Evolutionary conservation across 35 echinoderm and acorn worm genomes (phyloP).

Genomic region (Ophioderma brevispina): DNA sequence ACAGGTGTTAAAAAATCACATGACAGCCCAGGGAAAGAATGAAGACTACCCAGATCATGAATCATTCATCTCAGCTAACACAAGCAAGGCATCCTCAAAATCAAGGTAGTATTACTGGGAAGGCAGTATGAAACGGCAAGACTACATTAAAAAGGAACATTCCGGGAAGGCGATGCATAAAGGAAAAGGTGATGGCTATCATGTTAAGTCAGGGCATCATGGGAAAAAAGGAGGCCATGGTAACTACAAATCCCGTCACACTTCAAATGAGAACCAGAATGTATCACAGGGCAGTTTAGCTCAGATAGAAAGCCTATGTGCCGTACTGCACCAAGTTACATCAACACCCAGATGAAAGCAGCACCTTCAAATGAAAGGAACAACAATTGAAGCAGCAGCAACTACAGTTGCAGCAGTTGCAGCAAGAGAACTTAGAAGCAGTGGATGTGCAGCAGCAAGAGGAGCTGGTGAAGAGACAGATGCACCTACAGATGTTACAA

Average conservation of each 20-base stretch:
- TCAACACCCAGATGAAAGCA: background rate
- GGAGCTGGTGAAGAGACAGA: background rate
- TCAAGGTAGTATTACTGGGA: too few species aligned
- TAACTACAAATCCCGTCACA: background rate
- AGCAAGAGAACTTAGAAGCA: background rate
- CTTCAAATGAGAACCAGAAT: background rate
- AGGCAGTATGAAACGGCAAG: too few species aligned
- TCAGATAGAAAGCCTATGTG: background rate
- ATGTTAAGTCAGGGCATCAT: background rate
- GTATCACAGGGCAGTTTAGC: background rate
- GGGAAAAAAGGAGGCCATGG: background rate
- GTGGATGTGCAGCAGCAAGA: background rate
- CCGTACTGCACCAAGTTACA: background rate
- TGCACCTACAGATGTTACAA: background rate
- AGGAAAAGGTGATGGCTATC: background rate
- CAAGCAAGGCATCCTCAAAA: too few species aligned
- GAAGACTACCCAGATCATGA: too few species aligned
- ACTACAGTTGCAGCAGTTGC: background rate
- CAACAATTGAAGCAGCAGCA: background rate
- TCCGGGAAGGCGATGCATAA: background rate
- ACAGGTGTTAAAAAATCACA: too few species aligned
- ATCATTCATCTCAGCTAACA: too few species aligned
- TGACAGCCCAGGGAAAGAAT: too few species aligned
- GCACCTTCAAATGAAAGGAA: constrained; percentile 12
- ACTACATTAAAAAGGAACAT: background rate